Conservation (phyloP, 2,888 invertebrate genomes). For the Erebia epiphron region DNA sequence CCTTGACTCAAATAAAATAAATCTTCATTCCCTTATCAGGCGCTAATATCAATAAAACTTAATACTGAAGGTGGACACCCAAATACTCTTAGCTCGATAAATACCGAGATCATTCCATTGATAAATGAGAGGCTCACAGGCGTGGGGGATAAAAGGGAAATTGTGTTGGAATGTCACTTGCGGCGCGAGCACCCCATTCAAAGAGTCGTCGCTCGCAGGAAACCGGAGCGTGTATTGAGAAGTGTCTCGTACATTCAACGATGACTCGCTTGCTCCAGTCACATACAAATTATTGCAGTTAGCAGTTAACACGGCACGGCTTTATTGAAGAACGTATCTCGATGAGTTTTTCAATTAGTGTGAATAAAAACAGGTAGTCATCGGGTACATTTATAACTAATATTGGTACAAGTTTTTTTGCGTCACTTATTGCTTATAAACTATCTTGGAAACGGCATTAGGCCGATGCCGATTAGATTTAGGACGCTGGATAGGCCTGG, state of each 20-base stretch:
- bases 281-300: slow-evolving; percentile 36
- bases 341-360: slow-evolving; percentile 24
- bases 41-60: slow-evolving; percentile 29
- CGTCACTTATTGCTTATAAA: not conserved
- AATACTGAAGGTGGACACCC: slow-evolving; percentile 29
- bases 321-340: slow-evolving; percentile 21
- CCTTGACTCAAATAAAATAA: slow-evolving; percentile 6
- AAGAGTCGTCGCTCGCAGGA: slow-evolving; percentile 40
- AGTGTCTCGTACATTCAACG: slow-evolving; percentile 29
- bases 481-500: too few species aligned
- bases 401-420: slow-evolving; percentile 2
- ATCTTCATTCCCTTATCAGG: slow-evolving; percentile 22
- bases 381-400: not conserved
- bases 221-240: slow-evolving; percentile 40
- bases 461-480: too few species aligned
- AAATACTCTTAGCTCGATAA: slow-evolving; percentile 38
- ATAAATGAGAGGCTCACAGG: slow-evolving; percentile 52
- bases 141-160: slow-evolving; percentile 72
- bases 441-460: too few species aligned
- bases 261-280: slow-evolving; percentile 29
- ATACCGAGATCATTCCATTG: slow-evolving; percentile 67
- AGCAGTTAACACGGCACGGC: slow-evolving; percentile 25
- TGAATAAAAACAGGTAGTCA: slow-evolving; percentile 15
- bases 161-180: slow-evolving; percentile 66
- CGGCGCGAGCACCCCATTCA: slow-evolving; percentile 44